phyloP scores from a whole-genome alignment of 2,888 invertebrate genomes.

The Ectemnius continuus region DNA sequence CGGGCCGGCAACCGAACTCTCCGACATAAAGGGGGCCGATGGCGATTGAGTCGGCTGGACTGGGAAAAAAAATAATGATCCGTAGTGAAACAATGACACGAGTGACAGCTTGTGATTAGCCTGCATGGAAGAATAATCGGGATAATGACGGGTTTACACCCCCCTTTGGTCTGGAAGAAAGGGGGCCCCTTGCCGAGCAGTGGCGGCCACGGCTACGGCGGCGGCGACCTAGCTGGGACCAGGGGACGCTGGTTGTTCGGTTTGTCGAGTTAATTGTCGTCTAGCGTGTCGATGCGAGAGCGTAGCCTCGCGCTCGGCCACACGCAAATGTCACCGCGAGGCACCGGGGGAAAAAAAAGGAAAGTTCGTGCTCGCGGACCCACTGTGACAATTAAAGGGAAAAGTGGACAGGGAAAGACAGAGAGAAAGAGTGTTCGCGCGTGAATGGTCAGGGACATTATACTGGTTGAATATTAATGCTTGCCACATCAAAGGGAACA shows the following conservation, averaged over 20 bases:
- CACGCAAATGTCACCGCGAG: slow-evolving; percentile 75
- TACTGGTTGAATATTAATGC: not conserved
- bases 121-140: slow-evolving; percentile 74
- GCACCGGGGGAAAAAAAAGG: slow-evolving; percentile 55
- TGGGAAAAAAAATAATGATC: slow-evolving; percentile 59
- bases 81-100: slow-evolving; percentile 72
- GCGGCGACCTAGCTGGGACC: slow-evolving; percentile 28
- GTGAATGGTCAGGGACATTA: slow-evolving; percentile 36
- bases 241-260: slow-evolving; percentile 62
- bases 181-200: slow-evolving; percentile 24
- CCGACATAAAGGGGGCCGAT: not conserved
- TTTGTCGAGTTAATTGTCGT: slow-evolving; percentile 76
- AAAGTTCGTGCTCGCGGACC: slow-evolving; percentile 29
- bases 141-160: slow-evolving; percentile 75
- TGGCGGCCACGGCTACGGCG: slow-evolving; percentile 5
- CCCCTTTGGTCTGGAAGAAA: slow-evolving; percentile 55
- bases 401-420: slow-evolving; percentile 24
- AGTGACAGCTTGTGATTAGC: slow-evolving; percentile 74
- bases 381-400: slow-evolving; percentile 51
- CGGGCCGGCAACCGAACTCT: not conserved
- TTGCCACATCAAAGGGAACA: slow-evolving; percentile 9
- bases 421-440: slow-evolving; percentile 32
- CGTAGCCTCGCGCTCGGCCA: slow-evolving; percentile 58
- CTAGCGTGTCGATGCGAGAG: slow-evolving; percentile 71
- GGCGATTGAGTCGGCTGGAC: not conserved